A percentile compares a stretch with the other conserved stretches of the same genome.
phyloP scores from a whole-genome alignment of 64 coral and sea anemone species.

The Pocillopora verrucosa region DNA sequence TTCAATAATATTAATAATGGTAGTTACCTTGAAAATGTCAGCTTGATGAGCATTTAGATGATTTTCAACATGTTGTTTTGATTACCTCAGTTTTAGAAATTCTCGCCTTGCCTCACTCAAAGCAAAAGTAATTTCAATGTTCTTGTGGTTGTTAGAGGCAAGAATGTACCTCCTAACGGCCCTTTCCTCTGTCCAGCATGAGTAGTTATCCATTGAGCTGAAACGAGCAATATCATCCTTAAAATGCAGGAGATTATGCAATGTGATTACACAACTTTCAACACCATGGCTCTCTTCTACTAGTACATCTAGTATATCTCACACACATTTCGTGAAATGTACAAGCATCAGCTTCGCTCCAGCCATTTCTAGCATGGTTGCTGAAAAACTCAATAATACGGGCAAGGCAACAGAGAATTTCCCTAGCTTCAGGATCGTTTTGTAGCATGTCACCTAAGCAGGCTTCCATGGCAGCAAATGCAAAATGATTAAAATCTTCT shows the following conservation, averaged over 20 bases:
- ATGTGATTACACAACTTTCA: slow-evolving; percentile 50
- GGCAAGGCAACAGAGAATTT: slow-evolving; percentile 54
- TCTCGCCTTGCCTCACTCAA: slow-evolving; percentile 46
- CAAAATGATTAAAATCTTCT: slow-evolving; percentile 60
- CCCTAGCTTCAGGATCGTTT: slow-evolving; percentile 23
- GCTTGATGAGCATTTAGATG: slow-evolving; percentile 22
- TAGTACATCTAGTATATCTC: slow-evolving; percentile 54
- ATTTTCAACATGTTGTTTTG: slow-evolving; percentile 13
- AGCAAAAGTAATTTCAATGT: slow-evolving; percentile 71
- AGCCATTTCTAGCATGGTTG: slow-evolving; percentile 62
- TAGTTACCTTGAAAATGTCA: slow-evolving; percentile 56
- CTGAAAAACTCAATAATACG: slow-evolving; percentile 58
- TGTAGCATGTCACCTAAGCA: slow-evolving; percentile 52
- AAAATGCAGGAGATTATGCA: slow-evolving; percentile 61
- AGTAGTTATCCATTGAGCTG: slow-evolving; percentile 57
- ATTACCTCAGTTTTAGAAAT: slow-evolving; percentile 49
- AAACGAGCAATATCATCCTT: slow-evolving; percentile 54
- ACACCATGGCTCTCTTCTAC: slow-evolving; percentile 58
- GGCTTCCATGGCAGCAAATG: slow-evolving; percentile 55
- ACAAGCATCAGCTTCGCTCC: slow-evolving; percentile 35
- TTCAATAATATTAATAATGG: neutral
- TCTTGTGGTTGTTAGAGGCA: slow-evolving; percentile 55
- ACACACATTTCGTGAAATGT: slow-evolving; percentile 58
- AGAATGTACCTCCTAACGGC: slow-evolving; percentile 53
- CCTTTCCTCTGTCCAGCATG: slow-evolving; percentile 58